Evolutionary conservation across 2,888 invertebrate species (phyloP).

Genomic region (Melanotus villosus): DNA sequence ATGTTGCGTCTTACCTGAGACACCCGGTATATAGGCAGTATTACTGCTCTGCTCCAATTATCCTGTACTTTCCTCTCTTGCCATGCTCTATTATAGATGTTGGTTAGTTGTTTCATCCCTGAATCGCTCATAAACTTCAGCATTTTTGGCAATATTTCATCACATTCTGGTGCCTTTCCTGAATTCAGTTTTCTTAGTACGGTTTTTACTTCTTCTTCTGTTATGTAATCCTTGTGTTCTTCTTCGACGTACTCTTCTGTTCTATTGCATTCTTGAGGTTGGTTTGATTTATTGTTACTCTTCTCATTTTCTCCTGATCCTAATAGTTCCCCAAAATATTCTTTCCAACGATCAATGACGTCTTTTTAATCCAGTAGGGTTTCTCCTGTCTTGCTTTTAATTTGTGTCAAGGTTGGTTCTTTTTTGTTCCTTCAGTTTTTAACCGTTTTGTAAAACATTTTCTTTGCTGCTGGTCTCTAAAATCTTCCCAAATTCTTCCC

Average conservation of each 20-base stretch:
- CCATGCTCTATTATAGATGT: not conserved
- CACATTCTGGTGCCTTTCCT: not conserved
- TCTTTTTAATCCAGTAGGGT: not conserved
- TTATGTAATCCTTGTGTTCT: not conserved
- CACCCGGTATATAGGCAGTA: no score
- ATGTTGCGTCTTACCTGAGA: no score
- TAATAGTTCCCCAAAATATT: not conserved
- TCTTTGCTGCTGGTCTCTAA: not conserved
- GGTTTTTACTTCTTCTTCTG: not conserved
- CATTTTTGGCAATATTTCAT: not conserved
- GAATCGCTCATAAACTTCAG: not conserved
- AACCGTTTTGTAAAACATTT: constrained; percentile 1
- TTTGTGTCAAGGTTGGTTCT: not conserved
- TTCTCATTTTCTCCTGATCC: not conserved
- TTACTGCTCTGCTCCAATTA: not conserved
- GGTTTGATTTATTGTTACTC: not conserved
- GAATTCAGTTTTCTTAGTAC: not conserved
- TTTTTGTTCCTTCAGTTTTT: not conserved
- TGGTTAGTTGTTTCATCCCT: not conserved
- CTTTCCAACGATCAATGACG: not conserved
- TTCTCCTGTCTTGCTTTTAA: not conserved
- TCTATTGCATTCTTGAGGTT: no score
- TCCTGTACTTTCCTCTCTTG: not conserved
- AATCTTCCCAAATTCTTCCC: constrained; percentile 1
- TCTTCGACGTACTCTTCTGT: not conserved